These are phyloP conservation scores for Scrobipalpa atriplicella DNA, from an alignment of 2,888 invertebrate genomes.

Conservation along the genomic window DNA sequence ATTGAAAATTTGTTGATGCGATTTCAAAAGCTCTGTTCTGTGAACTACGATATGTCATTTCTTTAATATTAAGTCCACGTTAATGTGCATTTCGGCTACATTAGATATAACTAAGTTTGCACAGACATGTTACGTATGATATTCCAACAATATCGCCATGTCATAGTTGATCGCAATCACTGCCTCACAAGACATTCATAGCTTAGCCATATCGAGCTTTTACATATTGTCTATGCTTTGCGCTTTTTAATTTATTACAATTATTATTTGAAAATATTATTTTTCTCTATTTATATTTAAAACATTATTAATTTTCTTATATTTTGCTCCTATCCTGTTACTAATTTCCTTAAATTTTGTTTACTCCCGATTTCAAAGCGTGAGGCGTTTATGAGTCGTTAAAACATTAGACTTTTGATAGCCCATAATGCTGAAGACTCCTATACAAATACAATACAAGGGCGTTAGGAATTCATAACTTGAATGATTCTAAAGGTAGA, in stretches of 20 bases:
- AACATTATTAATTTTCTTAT: conserved; percentile 56
- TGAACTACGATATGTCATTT: conserved; percentile 12
- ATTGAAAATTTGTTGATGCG: conserved; percentile 5
- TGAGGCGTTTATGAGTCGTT: conserved; percentile 51
- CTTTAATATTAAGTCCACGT: conserved; percentile 17
- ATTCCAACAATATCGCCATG: conserved; percentile 48
- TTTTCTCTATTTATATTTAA: conserved; percentile 50
- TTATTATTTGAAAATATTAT: too few relatives aligned
- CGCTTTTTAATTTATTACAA: conserved; percentile 74
- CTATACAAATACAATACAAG: not conserved
- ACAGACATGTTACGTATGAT: conserved; percentile 28
- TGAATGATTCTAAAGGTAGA: conserved; percentile 4
- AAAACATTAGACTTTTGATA: conserved; percentile 29
- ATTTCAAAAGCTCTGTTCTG: conserved; percentile 22
- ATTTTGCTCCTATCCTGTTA: conserved; percentile 47
- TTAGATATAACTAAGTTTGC: conserved; percentile 28
- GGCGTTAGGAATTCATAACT: not conserved
- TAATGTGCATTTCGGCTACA: conserved; percentile 22
- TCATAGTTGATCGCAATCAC: conserved; percentile 76
- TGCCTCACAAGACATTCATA: conserved; percentile 82
- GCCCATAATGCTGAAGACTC: not conserved
- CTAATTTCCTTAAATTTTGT: conserved; percentile 34
- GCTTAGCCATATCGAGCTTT: conserved; percentile 77
- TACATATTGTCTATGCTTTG: conserved; percentile 74
- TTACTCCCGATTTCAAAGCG: conserved; percentile 41